Base-by-base conservation (phyloP, 2,888 invertebrate species). In the Ormyrus rosae region DNA sequence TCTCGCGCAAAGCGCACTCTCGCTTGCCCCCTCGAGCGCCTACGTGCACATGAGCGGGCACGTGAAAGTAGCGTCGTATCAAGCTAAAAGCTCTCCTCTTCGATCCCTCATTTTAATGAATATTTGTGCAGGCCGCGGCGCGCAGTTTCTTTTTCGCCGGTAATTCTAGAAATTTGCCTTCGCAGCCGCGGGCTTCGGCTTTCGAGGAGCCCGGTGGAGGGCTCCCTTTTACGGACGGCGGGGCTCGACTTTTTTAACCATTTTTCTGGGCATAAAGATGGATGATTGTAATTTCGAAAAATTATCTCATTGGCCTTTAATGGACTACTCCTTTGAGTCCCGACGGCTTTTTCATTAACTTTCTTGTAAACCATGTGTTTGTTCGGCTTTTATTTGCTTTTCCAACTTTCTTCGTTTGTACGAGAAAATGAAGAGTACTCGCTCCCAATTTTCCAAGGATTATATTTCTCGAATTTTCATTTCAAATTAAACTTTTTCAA, bases 111-210 rank as follows among this genome's bases (percentile, higher is more conserved):
- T 78, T 81, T 78, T 81, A 71, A 78, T 75, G 72, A 81, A 78
- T 78, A 81, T 81, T 78, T 81, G 74, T 51, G 75, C 61, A 75
- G 60, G 19, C 19, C 13, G 48, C 45, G 45, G 51, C 13, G 3
- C 48, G n/a, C 34, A 19, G 11, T 51, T 58, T 55, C 53, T 46
- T 63, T 53, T 19, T 19, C n/a, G 46, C 51, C 65, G 65, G 53
- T 81, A 74, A 81, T 81, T 81, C 74, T 69, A 77, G 73, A 81
- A 81, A 78, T 81, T 81, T 73, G 68, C 80, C 67, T 60, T 72
- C 71, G 50, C 68, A 0, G 53, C 60, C 65, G 19, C 13, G 51
- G 56, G 58, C 71, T 10, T 19, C 45, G 58, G 19, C 45, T 10
- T 45, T 0, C n/a, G 8, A 13, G 48, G 9, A n/a, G 34, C 4